These are phyloP conservation scores for Heteromyza rotundicornis DNA, from an alignment of 2,888 invertebrate genomes.

Conservation along the genomic window DNA sequence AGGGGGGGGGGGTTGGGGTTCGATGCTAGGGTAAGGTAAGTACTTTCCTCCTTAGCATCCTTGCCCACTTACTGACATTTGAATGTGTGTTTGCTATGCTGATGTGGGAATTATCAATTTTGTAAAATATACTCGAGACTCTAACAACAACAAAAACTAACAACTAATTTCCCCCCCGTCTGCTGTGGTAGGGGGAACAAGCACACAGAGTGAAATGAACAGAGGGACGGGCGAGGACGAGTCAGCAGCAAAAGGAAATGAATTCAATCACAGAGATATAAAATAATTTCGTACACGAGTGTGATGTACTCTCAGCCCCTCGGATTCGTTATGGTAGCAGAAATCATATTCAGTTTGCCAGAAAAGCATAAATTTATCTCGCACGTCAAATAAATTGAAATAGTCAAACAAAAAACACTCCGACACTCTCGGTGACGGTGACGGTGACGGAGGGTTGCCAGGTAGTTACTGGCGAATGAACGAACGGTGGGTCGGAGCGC, in stretches of 20 bases:
- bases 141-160: conserved; percentile 10
- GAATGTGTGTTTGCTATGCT: conserved; percentile 6
- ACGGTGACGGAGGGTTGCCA: too few relatives aligned
- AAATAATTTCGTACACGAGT: conserved; percentile 9
- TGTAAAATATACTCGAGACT: conserved; percentile 22
- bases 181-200: too few relatives aligned
- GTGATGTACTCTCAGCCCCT: neutral
- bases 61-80: neutral
- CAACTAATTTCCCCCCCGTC: conserved; percentile 2
- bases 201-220: too few relatives aligned
- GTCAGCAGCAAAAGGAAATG: too few relatives aligned
- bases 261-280: conserved; percentile 18
- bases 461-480: too few relatives aligned
- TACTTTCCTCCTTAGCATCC: too few relatives aligned
- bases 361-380: conserved; percentile 25
- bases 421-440: neutral
- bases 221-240: too few relatives aligned
- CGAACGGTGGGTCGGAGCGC: too few relatives aligned
- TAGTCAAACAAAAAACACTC: conserved; percentile 6
- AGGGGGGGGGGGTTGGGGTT: too few relatives aligned
- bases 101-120: conserved; percentile 27
- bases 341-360: conserved; percentile 18
- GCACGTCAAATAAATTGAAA: conserved; percentile 26
- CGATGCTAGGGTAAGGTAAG: too few relatives aligned
- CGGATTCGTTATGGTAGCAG: neutral